phyloP scores from a whole-genome alignment of 2,888 invertebrate genomes.

The Plebejus anna region DNA sequence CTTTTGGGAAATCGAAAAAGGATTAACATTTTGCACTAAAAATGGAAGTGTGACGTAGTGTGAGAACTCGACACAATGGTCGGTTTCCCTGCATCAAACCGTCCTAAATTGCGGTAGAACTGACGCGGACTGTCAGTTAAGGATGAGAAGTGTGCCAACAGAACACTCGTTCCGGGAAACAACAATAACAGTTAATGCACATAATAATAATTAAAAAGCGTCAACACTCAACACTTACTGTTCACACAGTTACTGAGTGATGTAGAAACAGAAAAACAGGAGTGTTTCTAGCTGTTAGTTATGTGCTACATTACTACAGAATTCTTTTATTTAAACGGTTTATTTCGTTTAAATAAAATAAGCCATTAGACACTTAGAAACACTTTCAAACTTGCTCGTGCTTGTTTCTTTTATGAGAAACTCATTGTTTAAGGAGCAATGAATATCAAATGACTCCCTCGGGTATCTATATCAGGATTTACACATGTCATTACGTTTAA shows the following conservation, averaged over 20 bases:
- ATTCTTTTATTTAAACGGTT: background rate
- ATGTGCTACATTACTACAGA: background rate
- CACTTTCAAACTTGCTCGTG: background rate
- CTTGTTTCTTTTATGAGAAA: background rate
- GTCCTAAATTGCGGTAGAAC: conserved; percentile 55
- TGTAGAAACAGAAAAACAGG: background rate
- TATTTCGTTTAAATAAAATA: background rate
- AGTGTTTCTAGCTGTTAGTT: background rate
- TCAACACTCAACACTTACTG: conserved; percentile 12
- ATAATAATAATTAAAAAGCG: conserved; percentile 10
- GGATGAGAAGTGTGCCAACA: conserved; percentile 60
- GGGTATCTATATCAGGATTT: conserved; percentile 2
- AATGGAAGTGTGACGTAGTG: conserved; percentile 29
- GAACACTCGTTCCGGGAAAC: conserved; percentile 58
- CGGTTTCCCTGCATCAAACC: conserved; percentile 47
- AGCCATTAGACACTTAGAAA: background rate
- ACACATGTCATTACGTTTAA: conserved; percentile 13
- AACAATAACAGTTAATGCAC: conserved; percentile 29
- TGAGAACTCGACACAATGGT: conserved; percentile 52
- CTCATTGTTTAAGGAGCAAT: conserved; percentile 6
- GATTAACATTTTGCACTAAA: background rate
- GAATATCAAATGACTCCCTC: background rate
- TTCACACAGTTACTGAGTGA: background rate
- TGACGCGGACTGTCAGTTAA: conserved; percentile 46
- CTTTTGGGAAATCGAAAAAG: background rate